Evolutionary conservation across 2,888 invertebrate species (phyloP), one percentile per base, ranked within the genome.

Genomic region (Empis livida): DNA sequence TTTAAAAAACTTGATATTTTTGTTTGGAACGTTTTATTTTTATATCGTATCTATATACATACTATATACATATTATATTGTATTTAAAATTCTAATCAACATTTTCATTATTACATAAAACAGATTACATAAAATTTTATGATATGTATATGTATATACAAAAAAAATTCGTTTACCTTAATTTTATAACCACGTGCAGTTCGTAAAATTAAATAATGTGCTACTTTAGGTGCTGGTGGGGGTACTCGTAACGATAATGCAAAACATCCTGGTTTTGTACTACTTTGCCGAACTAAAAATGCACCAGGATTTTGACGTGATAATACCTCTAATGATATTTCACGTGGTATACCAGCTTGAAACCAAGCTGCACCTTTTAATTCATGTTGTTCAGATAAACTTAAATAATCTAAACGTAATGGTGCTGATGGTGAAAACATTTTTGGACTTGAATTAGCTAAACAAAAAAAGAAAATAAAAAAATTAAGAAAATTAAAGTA

Each of bases 291-390:
- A 51, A 96, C 95, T 72, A 96, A 83, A 75, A 96, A 96, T 43
- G 94, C 87, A 48, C 96, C 96, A 51, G 92, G 87, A 54, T 86
- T 85, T 71, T 93, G 91, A 56, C 87, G 83, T 53, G 82, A 79
- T 56, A 96, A 73, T 56, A 94, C 90, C 70, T 95, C 94, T 58
- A 95, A 72, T 10, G 94, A 93, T 59, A 94, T 92, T 70, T 82
- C 94, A 75, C 94, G 79, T 10, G 94, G 94, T 59, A 95, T 92
- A 15, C 94, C 94, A 44, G 93, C 92, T 70, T 95, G 94, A 71
- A 92, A 95, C 95, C 94, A 95, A 9, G 93, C 89, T 43, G 93
- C 92, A 53, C 85, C 79, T 42, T 89, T 75, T 48, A 91, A 78
- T 60, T 87, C 85, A 53, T 88, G 89, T 64, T 89, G 88, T 62